Evolutionary conservation across 2,113 vertebrate genomes (phyloP), one percentile per base, ranked within the genome.

Genomic region (Seriola dumerili): DNA sequence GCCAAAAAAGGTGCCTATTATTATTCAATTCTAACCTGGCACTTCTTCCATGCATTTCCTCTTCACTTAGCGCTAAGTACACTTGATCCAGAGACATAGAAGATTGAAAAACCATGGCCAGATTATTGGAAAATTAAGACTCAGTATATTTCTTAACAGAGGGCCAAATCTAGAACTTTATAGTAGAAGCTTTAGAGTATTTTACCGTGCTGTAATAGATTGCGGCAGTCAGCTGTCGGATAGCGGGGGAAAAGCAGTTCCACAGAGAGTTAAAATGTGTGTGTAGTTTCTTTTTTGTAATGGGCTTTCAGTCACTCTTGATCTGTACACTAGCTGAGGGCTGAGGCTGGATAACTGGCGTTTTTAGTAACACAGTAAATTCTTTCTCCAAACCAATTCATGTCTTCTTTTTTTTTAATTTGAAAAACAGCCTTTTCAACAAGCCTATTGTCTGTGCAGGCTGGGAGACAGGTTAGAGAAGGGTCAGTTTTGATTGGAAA

Each of bases 351-450:
- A 77, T 78, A 67, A 85, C 62, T 81, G 89, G 69, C 73, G 25
- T 74, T 85, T 90, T 88, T 85, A 69, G 76, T 70, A 85, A 88
- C 80, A 48, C 64, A 68, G 65, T 80, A 77, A 80, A 88, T 81
- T 23, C 36, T 84, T 83, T 81, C 78, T 87, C 62, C 48, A 50
- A 54, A 78, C 46, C 48, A 42, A 78, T 85, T 78, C 63, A 32
- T 69, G 72, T 70, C 38, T 78, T 46, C 68, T 64, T 78, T 72
- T 64, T 72, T 65, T 74, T 21, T 29, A 36, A 46, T 55, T 59
- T 50, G 12, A 62, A 81, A 78, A 79, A 11, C 66, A 68, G 32
- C n/a, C 14, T 82, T 87, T 85, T 71, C 32, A 46, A 36, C 9
- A 25, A 58, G 50, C 66, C 46, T 83, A 81, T 81, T 81, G 84